phyloP scores from a whole-genome alignment of 2,888 invertebrate genomes.

The Pristionchus maxplancki region DNA sequence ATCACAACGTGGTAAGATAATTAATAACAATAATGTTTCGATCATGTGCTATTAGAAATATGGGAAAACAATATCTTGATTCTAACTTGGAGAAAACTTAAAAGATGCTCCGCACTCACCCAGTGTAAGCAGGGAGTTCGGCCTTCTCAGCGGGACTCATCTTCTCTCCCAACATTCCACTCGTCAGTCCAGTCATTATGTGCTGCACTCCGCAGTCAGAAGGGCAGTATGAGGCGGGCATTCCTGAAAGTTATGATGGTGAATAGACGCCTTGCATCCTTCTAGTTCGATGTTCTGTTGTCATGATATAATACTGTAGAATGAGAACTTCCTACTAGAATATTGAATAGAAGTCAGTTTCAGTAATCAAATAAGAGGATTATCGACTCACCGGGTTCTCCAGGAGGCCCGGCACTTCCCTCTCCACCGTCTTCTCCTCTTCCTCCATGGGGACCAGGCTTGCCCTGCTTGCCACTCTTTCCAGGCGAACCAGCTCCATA shows the following conservation, averaged over 20 bases:
- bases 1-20: too few species aligned
- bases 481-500: slow-evolving; percentile 67
- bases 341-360: too few species aligned
- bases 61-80: too few species aligned
- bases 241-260: slow-evolving; percentile 57
- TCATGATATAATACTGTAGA: too few species aligned
- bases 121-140: slow-evolving; percentile 33
- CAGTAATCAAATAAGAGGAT: too few species aligned
- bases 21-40: too few species aligned
- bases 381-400: slow-evolving; percentile 64
- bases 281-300: too few species aligned
- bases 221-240: slow-evolving; percentile 73
- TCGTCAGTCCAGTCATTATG: slow-evolving; percentile 63
- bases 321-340: too few species aligned
- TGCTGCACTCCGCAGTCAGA: slow-evolving; percentile 74
- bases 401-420: slow-evolving; percentile 64
- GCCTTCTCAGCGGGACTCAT: slow-evolving; percentile 46
- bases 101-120: slow-evolving; percentile 35
- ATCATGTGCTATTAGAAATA: too few species aligned
- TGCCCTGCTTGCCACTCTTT: slow-evolving; percentile 66
- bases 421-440: slow-evolving; percentile 37
- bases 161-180: slow-evolving; percentile 51
- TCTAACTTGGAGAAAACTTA: too few species aligned
- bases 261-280: too few species aligned
- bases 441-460: slow-evolving; percentile 67